Conservation (phyloP, 2,888 invertebrate species). For the Antitype chi region DNA sequence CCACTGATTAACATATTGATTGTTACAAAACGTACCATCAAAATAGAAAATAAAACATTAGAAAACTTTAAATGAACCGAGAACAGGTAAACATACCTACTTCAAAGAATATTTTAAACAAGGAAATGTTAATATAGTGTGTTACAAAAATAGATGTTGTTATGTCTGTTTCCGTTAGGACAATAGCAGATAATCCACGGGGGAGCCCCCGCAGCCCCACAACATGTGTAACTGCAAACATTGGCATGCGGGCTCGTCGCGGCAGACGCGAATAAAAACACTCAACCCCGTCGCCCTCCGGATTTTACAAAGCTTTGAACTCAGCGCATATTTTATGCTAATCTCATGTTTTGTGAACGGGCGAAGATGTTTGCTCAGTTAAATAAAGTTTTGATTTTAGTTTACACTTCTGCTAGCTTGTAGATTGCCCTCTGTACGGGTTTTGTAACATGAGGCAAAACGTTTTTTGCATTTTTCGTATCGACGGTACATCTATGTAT, state of each 20-base stretch:
- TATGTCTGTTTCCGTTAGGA: conserved; percentile 53
- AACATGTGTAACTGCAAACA: conserved; percentile 76
- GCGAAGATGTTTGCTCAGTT: conserved; percentile 21
- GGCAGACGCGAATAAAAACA: conserved; percentile 70
- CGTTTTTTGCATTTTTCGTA: not conserved
- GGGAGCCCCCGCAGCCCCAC: conserved; percentile 55
- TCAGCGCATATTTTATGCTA: conserved; percentile 57
- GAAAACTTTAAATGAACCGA: conserved; percentile 29
- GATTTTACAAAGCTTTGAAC: conserved; percentile 40
- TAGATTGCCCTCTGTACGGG: not conserved
- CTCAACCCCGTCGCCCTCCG: conserved; percentile 69
- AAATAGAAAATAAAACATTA: conserved; percentile 49
- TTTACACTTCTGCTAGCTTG: conserved; percentile 11
- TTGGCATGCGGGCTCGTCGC: conserved; percentile 76
- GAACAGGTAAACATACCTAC: conserved; percentile 44
- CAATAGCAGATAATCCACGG: conserved; percentile 64
- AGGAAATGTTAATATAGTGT: conserved; percentile 21
- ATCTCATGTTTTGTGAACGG: conserved; percentile 43
- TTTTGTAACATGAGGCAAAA: not conserved
- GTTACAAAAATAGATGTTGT: conserved; percentile 34
- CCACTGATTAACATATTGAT: conserved; percentile 60
- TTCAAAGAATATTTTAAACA: conserved; percentile 16
- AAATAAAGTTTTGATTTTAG: conserved; percentile 11
- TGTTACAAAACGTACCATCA: conserved; percentile 45
- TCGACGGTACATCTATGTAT: not conserved